A percentile compares a stretch with the other conserved stretches of the same genome.
Conservation (phyloP, 2,113 vertebrate species). For the Pristiophorus japonicus region DNA sequence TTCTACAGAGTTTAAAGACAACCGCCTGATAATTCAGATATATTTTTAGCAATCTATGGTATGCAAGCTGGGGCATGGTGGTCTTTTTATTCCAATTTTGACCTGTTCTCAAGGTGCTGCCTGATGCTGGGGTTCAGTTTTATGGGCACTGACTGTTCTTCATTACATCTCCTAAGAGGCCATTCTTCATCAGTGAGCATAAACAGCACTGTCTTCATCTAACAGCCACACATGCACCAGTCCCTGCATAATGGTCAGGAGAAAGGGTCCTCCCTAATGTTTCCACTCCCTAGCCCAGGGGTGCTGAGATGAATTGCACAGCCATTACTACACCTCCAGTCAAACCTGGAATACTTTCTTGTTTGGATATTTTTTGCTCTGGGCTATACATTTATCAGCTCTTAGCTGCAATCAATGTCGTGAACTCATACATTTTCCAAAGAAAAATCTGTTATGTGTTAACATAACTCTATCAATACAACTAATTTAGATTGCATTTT, state of each 20-base stretch:
- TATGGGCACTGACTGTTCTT: no score
- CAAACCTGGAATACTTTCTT: not conserved
- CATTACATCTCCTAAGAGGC: no score
- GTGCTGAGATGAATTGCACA: not conserved
- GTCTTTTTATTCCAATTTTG: no score
- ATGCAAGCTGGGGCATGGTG: no score
- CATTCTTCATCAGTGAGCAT: no score
- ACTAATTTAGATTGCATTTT: not conserved
- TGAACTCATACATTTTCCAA: not conserved
- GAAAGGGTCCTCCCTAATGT: not conserved
- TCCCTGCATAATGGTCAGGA: not conserved
- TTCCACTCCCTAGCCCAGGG: not conserved
- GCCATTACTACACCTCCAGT: not conserved
- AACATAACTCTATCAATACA: not conserved
- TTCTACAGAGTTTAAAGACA: no score
- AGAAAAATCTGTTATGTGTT: not conserved
- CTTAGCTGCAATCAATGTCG: not conserved
- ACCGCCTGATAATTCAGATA: no score
- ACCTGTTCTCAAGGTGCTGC: no score
- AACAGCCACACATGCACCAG: not conserved
- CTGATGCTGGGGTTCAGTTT: no score
- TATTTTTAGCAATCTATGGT: no score
- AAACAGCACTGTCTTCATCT: not conserved
- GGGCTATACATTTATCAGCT: not conserved
- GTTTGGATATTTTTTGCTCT: not conserved